Percentiles rank a stretch among this genome's conserved stretches.
These are phyloP conservation scores for Avahi laniger DNA, from an alignment of 2,797 vertebrate species.

Conservation along the genomic window DNA sequence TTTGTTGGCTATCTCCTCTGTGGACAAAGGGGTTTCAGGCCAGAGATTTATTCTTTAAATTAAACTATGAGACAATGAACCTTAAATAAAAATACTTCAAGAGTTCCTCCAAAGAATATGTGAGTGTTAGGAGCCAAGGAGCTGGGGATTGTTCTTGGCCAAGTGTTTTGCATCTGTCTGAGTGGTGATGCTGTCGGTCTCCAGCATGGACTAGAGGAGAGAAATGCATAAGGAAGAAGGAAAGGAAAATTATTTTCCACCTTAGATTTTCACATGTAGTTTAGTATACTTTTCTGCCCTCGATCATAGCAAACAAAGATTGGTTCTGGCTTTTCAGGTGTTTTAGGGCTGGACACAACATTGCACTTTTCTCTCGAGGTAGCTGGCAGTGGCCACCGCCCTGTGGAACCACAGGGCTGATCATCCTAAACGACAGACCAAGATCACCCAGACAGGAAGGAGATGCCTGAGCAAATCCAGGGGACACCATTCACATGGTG, in stretches of 20 bases:
- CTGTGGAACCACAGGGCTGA: not conserved
- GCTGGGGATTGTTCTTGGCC: not conserved
- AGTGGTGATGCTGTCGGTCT: too few relatives aligned
- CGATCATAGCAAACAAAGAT: not conserved
- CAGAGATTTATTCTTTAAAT: not conserved
- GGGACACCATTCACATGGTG: not conserved
- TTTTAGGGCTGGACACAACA: not conserved
- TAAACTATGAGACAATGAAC: not conserved
- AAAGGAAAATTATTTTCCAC: not conserved
- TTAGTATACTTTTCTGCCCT: not conserved
- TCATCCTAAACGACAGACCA: not conserved
- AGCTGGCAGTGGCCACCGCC: not conserved
- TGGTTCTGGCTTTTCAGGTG: not conserved
- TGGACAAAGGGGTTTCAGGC: not conserved
- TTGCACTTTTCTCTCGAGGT: not conserved
- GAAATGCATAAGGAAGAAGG: not conserved
- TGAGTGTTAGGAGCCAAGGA: not conserved
- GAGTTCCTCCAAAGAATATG: not conserved
- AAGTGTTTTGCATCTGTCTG: not conserved
- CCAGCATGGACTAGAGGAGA: not conserved
- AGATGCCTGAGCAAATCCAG: not conserved
- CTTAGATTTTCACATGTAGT: not conserved
- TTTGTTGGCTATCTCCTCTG: not conserved
- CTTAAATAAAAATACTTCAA: constrained; percentile 8
- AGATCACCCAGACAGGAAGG: not conserved